These are phyloP conservation scores for Epinotia bilunana DNA, from an alignment of 2,888 invertebrate species.

Conservation along the genomic window DNA sequence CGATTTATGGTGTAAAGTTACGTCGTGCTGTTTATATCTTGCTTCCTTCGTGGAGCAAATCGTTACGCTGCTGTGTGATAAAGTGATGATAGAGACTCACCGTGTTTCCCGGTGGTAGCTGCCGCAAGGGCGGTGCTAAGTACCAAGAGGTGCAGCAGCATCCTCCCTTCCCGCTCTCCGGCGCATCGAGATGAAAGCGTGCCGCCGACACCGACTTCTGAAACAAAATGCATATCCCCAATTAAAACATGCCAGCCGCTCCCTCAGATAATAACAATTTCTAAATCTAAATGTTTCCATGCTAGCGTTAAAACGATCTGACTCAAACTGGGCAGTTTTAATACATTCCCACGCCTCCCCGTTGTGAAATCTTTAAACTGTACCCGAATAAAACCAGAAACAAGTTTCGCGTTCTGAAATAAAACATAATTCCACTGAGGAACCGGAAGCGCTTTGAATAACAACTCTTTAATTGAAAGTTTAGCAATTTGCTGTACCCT, in stretches of 20 bases:
- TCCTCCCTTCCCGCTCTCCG: slow-evolving; percentile 73
- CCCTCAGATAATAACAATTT: slow-evolving; percentile 19
- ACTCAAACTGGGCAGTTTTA: slow-evolving; percentile 64
- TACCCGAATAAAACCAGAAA: slow-evolving; percentile 69
- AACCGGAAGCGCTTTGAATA: slow-evolving; percentile 80
- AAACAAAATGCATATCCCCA: slow-evolving; percentile 54
- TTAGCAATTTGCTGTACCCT: slow-evolving; percentile 84
- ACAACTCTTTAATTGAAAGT: slow-evolving; percentile 85
- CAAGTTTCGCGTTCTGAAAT: slow-evolving; percentile 76
- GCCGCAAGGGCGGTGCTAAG: slow-evolving; percentile 82
- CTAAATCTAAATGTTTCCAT: slow-evolving; percentile 10
- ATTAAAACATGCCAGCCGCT: slow-evolving; percentile 8
- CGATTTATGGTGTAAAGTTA: slow-evolving; percentile 44
- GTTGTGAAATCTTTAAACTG: slow-evolving; percentile 69
- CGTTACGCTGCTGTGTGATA: slow-evolving; percentile 28
- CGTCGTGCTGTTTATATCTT: slow-evolving; percentile 42
- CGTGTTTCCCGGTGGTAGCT: slow-evolving; percentile 79
- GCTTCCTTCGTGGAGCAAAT: slow-evolving; percentile 35
- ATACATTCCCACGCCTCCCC: slow-evolving; percentile 63
- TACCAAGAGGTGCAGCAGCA: slow-evolving; percentile 81
- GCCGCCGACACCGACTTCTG: slow-evolving; percentile 61
- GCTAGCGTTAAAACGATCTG: slow-evolving; percentile 48
- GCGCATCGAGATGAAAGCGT: slow-evolving; percentile 76
- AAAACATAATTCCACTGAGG: slow-evolving; percentile 79
- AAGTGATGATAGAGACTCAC: slow-evolving; percentile 55